Conservation (phyloP, 2,888 invertebrate genomes). For the Seira musarum region DNA sequence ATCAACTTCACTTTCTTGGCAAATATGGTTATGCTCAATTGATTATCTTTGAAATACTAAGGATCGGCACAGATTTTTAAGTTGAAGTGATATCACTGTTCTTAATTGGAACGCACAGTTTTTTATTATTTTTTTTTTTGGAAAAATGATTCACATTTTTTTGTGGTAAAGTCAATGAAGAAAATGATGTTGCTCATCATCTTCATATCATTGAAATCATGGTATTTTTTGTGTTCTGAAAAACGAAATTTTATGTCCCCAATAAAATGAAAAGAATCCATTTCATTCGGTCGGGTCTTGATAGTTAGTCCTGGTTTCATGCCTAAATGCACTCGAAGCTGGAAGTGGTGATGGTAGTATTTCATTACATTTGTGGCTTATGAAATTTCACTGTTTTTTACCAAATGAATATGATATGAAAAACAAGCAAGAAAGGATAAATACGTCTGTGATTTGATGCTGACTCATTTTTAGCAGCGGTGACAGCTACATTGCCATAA, state of each 20-base stretch:
- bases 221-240: neutral
- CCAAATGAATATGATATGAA: too few species aligned
- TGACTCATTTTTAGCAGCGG: neutral
- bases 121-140: too few species aligned
- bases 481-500: constrained; percentile 1
- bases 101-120: neutral
- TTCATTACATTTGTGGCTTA: neutral
- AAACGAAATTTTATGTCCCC: neutral
- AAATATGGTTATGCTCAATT: constrained; percentile 7
- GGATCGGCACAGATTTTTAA: neutral
- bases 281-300: neutral
- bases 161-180: too few species aligned
- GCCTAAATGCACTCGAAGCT: too few species aligned
- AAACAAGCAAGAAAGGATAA: too few species aligned
- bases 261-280: constrained; percentile 1
- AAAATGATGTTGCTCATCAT: neutral
- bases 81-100: neutral
- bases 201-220: neutral
- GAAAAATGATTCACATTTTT: constrained; percentile 1
- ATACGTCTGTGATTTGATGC: neutral
- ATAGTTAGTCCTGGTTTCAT: too few species aligned
- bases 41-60: constrained; percentile 1
- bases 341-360: neutral
- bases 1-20: neutral
- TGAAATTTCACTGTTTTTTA: neutral